phyloP scores from a whole-genome alignment of 2,113 vertebrate species.

The Morone chrysops region DNA sequence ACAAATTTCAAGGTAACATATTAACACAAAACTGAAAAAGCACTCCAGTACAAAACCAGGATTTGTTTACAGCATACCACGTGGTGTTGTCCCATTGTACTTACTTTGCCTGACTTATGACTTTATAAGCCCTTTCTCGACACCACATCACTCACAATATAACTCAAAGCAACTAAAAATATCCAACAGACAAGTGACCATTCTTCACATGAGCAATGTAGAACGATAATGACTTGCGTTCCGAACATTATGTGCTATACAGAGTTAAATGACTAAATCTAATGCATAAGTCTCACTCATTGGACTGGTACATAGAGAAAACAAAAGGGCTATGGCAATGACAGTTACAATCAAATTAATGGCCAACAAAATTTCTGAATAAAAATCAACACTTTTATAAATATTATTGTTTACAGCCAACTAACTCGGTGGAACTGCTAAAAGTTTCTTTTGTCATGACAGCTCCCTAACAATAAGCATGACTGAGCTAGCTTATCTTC shows the following conservation, averaged over 20 bases:
- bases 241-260: constrained; percentile 73
- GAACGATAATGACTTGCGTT: constrained; percentile 63
- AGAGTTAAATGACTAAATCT: constrained; percentile 72
- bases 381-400: constrained; percentile 71
- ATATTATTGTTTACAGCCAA: constrained; percentile 70
- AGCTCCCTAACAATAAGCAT: constrained; percentile 70
- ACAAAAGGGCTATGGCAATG: constrained; percentile 71
- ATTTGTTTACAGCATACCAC: constrained; percentile 69
- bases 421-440: constrained; percentile 63
- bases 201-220: constrained; percentile 55
- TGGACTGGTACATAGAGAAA: constrained; percentile 72
- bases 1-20: constrained; percentile 73
- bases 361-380: constrained; percentile 56
- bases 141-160: constrained; percentile 67
- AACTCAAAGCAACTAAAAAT: constrained; percentile 57
- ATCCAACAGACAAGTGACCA: constrained; percentile 35
- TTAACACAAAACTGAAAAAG: constrained; percentile 79
- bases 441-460: constrained; percentile 60
- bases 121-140: constrained; percentile 73
- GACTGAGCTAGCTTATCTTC: constrained; percentile 69
- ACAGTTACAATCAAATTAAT: constrained; percentile 77
- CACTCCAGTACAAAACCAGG: constrained; percentile 81
- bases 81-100: constrained; percentile 41
- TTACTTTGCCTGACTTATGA: constrained; percentile 32
- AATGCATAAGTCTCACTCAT: constrained; percentile 70